Evolutionary conservation across 2,113 vertebrate genomes (phyloP).

Genomic region (Melanotaenia duboulayi): DNA sequence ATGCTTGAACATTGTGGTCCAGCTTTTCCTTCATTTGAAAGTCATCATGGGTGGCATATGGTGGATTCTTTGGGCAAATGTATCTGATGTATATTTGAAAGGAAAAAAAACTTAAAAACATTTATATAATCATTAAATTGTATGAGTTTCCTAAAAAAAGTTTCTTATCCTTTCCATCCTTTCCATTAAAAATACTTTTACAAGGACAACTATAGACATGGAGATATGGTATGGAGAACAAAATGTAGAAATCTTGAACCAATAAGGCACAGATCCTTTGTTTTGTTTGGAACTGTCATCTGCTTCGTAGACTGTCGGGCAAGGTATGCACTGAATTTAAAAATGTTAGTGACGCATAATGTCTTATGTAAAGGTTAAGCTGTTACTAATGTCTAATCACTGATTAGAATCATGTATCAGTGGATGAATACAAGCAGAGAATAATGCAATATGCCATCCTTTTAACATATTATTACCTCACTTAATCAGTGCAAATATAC

Average conservation of each 20-base stretch:
- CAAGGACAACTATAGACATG: too few relatives aligned
- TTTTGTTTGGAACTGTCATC: constrained; percentile 5
- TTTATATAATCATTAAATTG: too few relatives aligned
- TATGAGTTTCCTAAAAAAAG: too few relatives aligned
- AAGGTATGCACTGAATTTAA: constrained; percentile 11
- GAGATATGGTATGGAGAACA: too few relatives aligned
- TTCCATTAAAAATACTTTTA: too few relatives aligned
- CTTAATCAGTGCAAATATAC: constrained; percentile 12
- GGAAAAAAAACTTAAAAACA: too few relatives aligned
- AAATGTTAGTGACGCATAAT: constrained; percentile 24
- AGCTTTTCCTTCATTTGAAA: neutral
- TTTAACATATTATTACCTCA: constrained; percentile 9
- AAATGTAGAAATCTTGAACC: neutral
- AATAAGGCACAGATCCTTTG: constrained; percentile 2
- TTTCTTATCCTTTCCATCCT: too few relatives aligned
- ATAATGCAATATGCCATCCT: constrained; percentile 10
- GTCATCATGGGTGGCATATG: too few relatives aligned
- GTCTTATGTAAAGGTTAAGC: constrained; percentile 38
- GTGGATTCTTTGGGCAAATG: too few relatives aligned
- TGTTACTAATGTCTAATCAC: constrained; percentile 26
- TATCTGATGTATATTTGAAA: too few relatives aligned
- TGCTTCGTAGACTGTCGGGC: neutral
- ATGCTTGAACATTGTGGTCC: neutral
- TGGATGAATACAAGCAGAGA: constrained; percentile 17
- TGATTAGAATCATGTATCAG: constrained; percentile 16